Conservation (phyloP, 2,888 invertebrate genomes). For the Pantelozetes paolii region DNA sequence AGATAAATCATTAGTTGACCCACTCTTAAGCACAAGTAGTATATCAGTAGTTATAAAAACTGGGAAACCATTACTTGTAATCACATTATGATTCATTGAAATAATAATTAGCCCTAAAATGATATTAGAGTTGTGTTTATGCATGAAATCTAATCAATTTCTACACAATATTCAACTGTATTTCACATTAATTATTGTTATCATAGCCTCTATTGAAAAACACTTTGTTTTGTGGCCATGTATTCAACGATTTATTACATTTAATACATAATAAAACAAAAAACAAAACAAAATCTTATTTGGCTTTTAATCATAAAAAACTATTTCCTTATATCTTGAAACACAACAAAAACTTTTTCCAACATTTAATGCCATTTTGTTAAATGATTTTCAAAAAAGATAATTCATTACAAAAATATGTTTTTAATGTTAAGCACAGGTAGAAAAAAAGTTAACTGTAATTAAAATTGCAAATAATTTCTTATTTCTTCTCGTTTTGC, state of each 20-base stretch:
- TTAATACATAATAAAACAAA: background rate
- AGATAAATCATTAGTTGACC: conserved; percentile 11
- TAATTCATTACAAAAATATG: background rate
- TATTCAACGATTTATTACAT: background rate
- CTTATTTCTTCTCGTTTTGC: background rate
- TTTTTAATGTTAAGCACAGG: background rate
- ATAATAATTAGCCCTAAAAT: too few relatives aligned
- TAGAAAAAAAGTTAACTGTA: background rate
- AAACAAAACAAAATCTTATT: background rate
- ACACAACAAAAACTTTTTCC: background rate
- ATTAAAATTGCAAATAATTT: conserved; percentile 12
- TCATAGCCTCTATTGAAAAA: too few relatives aligned
- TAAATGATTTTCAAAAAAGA: conserved; percentile 5
- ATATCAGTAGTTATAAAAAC: conserved; percentile 5
- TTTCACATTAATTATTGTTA: background rate
- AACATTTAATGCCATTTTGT: background rate
- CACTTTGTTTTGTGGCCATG: too few relatives aligned
- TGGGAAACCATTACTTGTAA: background rate
- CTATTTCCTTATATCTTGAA: conserved; percentile 9
- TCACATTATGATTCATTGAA: background rate
- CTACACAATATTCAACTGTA: too few relatives aligned
- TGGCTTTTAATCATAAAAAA: background rate
- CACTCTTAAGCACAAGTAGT: background rate
- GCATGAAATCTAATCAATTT: background rate
- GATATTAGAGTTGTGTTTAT: too few relatives aligned